Conservation (phyloP, 2,113 vertebrate species). For the Apteryx owenii region DNA sequence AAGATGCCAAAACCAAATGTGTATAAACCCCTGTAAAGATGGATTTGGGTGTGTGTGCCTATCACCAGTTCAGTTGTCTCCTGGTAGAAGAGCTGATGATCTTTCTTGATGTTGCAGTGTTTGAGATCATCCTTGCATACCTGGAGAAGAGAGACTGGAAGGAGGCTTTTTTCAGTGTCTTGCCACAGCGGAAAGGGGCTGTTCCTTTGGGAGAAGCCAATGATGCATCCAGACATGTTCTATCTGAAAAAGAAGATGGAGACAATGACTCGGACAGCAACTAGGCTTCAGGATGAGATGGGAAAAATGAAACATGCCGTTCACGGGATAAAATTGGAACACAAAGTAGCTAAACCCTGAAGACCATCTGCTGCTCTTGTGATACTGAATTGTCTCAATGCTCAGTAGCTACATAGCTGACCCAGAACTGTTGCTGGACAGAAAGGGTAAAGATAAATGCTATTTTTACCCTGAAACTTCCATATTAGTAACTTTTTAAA, state of each 20-base stretch:
- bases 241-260: neutral
- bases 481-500: neutral
- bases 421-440: neutral
- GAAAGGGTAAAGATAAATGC: neutral
- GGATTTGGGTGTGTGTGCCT: neutral
- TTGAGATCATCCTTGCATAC: constrained; percentile 94
- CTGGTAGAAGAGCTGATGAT: neutral
- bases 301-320: neutral
- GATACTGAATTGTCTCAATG: neutral
- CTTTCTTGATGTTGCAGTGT: constrained; percentile 82
- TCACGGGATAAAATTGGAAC: neutral
- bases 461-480: neutral
- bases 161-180: constrained; percentile 92
- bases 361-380: neutral
- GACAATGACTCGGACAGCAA: constrained; percentile 34
- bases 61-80: neutral
- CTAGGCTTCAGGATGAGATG: constrained; percentile 20
- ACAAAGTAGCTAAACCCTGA: neutral
- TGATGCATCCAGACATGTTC: neutral
- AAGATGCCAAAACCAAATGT: neutral
- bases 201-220: constrained; percentile 77
- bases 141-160: constrained; percentile 92
- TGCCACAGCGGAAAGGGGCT: constrained; percentile 93
- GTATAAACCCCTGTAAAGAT: neutral
- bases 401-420: neutral